Evolutionary conservation across 1,140 invertebrate species (phyloP).

Genomic region (Hyposmocoma kahamanoa): DNA sequence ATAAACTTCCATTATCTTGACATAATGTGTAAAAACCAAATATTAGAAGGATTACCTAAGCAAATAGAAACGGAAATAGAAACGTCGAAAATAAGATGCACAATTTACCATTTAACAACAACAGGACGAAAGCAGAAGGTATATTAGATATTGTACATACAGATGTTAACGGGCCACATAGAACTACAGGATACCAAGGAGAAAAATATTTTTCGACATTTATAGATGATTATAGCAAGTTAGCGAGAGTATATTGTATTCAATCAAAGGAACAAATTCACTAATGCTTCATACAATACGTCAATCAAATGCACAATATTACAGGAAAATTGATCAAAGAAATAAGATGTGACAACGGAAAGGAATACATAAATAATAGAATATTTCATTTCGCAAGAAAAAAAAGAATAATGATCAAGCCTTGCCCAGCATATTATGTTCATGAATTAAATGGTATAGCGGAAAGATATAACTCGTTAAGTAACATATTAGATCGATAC

Average conservation of each 20-base stretch:
- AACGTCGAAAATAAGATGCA: conserved; percentile 35
- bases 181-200: conserved; percentile 33
- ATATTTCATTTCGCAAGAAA: too few species aligned
- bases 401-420: too few species aligned
- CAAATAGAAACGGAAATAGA: conserved; percentile 32
- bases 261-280: conserved; percentile 35
- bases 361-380: conserved; percentile 39
- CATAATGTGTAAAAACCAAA: conserved; percentile 32
- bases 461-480: too few species aligned
- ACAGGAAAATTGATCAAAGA: conserved; percentile 31
- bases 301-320: conserved; percentile 41
- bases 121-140: conserved; percentile 33
- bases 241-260: conserved; percentile 38
- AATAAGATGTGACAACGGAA: conserved; percentile 55
- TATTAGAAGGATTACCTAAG: conserved; percentile 30
- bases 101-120: conserved; percentile 54
- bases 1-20: conserved; percentile 42
- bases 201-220: conserved; percentile 35
- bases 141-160: conserved; percentile 46
- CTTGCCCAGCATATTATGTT: too few species aligned
- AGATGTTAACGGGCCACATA: conserved; percentile 45
- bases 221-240: conserved; percentile 50
- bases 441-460: too few species aligned
- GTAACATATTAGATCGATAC: too few species aligned
- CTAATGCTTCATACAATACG: conserved; percentile 35